Evolutionary conservation across 2,797 vertebrate genomes (phyloP), one percentile per base, ranked within the genome.

Genomic region (Bufotes viridis): DNA sequence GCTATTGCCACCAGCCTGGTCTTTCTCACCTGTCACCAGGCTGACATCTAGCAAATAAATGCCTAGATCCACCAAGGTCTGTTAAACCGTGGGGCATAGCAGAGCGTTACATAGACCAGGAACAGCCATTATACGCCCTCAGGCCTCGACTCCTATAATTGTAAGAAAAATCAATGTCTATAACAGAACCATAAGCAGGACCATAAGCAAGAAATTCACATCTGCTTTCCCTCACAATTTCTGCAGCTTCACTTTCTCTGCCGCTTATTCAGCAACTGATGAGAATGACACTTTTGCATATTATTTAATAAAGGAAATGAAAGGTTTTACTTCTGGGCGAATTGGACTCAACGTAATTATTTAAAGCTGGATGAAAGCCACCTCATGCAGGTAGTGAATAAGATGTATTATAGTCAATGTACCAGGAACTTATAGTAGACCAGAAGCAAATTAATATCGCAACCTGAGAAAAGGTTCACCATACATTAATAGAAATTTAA

Each of bases 11-110:
- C 76, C 82, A 81, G 87, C 22, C 87, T 88, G 81, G 34, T 58
- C 74, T 88, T 83, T 88, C 81, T 88, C 87, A 88, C 53, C 51
- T 81, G 49, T 81, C 83, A 85, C 58, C 78, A 81, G 83, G 26
- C 60, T 85, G 83, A 81, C 87, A 88, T 88, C 78, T 76, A 55
- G 55, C 67, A 89, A 70, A 88, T 81, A 6, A 75, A 60, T 22
- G 75, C 87, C 76, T 74, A n/a, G 58, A 82, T 87, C 49, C 80
- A 76, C 69, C 34, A 82, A 76, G 69, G 78, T 42, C 80, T 74
- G 82, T 57, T 76, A 87, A 87, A 76, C n/a, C 42, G 57, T 12
- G 26, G 14, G 26, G 65, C 75, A 82, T 22, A 67, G 70, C 70
- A 63, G 12, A 24, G 60, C 60, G 55, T 87, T 87, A 87, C 80